A percentile compares a stretch with the other conserved stretches of the same genome.
Conservation (phyloP, 2,113 vertebrate genomes). For the Leucopternis melanops region DNA sequence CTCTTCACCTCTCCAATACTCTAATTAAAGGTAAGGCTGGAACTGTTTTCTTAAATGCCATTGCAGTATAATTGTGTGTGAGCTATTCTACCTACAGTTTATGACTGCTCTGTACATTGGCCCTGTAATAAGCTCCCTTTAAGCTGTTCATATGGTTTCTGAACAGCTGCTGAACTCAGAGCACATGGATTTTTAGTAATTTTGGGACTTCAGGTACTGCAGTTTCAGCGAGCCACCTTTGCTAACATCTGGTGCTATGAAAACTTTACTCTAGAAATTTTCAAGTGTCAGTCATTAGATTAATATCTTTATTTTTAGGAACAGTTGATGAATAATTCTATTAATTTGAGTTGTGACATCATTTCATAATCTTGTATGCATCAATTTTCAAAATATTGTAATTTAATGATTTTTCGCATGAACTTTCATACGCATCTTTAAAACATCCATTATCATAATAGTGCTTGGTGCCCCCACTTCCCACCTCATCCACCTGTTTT, state of each 20-base stretch:
- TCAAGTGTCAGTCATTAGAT: neutral
- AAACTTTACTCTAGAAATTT: neutral
- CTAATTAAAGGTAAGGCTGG: slow-evolving; percentile 33
- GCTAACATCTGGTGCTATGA: neutral
- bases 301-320: neutral
- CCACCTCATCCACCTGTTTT: neutral
- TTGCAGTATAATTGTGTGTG: neutral
- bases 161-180: neutral
- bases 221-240: neutral
- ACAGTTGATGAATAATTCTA: neutral
- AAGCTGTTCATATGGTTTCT: neutral
- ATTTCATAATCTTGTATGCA: neutral
- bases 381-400: neutral
- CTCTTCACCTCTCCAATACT: neutral
- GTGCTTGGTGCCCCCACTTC: neutral
- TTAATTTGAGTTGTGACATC: neutral
- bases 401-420: neutral
- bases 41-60: neutral
- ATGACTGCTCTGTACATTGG: neutral
- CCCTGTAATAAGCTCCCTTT: neutral
- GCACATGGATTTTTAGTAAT: neutral
- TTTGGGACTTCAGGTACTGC: neutral
- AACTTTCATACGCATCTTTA: neutral
- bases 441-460: neutral
- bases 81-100: neutral